Conservation (phyloP, 1,140 invertebrate genomes). For the Muscidifurax raptorellus region DNA sequence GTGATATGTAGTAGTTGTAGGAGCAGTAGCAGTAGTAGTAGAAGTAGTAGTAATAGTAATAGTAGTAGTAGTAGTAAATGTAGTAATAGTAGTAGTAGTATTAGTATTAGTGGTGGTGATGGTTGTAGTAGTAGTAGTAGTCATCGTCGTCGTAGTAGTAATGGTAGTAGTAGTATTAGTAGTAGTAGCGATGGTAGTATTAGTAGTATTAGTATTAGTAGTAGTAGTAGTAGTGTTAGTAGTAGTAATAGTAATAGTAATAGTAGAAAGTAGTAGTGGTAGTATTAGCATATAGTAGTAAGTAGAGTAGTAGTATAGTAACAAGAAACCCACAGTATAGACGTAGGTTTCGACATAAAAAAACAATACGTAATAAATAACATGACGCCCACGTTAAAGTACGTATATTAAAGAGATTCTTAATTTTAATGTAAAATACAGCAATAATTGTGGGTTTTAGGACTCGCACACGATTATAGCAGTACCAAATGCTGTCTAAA, state of each 20-base stretch:
- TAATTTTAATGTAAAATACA: background rate
- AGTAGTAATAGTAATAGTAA: background rate
- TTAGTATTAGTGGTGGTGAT: no score
- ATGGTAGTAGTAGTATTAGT: background rate
- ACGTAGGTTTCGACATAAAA: background rate
- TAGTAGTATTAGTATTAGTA: no score
- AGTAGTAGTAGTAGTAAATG: conserved; percentile 30
- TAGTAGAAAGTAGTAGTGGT: background rate
- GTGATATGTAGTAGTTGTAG: conserved; percentile 25
- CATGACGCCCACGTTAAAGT: background rate
- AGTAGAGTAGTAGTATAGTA: background rate
- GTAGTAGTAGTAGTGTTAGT: background rate
- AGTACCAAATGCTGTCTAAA: conserved; percentile 65
- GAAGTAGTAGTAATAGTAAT: no score
- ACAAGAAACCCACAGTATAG: background rate
- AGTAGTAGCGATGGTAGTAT: no score
- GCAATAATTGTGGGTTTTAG: background rate
- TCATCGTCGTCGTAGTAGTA: no score
- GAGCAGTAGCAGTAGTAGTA: background rate
- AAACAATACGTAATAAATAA: background rate
- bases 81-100: background rate
- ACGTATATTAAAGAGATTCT: background rate
- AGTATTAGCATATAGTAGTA: background rate
- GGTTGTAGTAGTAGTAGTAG: background rate
- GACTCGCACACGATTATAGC: conserved; percentile 16